phyloP scores from a whole-genome alignment of 2,888 invertebrate genomes.

The Orthosia cruda region DNA sequence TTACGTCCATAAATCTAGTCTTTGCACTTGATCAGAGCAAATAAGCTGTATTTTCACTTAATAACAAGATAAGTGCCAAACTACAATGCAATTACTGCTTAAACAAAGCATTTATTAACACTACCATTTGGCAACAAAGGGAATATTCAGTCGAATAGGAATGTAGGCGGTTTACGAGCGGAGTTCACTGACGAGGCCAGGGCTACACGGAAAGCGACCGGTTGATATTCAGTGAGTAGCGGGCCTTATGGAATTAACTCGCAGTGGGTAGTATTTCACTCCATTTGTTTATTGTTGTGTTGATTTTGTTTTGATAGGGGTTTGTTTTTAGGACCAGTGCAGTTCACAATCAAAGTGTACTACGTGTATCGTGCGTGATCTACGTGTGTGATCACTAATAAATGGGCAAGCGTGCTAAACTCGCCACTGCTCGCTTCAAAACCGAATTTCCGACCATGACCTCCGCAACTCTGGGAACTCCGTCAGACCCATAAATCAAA shows the following conservation, averaged over 20 bases:
- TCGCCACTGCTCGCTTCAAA: too few species aligned
- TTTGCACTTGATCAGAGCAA: not conserved
- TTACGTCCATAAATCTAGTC: too few species aligned
- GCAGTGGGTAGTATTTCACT: constrained; percentile 27
- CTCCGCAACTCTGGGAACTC: too few species aligned
- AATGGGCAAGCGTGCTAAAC: too few species aligned
- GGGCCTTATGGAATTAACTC: constrained; percentile 63
- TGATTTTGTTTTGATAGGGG: constrained; percentile 32
- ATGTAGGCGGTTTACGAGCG: constrained; percentile 69
- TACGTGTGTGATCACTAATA: too few species aligned
- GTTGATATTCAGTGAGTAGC: constrained; percentile 68
- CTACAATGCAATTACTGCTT: constrained; percentile 40
- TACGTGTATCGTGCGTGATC: too few species aligned
- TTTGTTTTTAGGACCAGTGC: too few species aligned
- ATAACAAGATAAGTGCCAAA: constrained; percentile 26
- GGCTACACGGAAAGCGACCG: constrained; percentile 48
- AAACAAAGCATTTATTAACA: constrained; percentile 72
- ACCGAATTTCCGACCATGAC: too few species aligned
- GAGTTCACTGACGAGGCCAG: constrained; percentile 65
- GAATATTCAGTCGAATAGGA: constrained; percentile 72
- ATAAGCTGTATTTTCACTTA: constrained; percentile 15
- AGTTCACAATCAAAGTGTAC: not conserved
- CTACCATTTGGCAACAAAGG: constrained; percentile 75
- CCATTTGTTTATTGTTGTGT: constrained; percentile 48
- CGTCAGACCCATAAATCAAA: too few species aligned